Evolutionary conservation across 2,113 vertebrate genomes (phyloP).

Genomic region (Megaptera novaeangliae): DNA sequence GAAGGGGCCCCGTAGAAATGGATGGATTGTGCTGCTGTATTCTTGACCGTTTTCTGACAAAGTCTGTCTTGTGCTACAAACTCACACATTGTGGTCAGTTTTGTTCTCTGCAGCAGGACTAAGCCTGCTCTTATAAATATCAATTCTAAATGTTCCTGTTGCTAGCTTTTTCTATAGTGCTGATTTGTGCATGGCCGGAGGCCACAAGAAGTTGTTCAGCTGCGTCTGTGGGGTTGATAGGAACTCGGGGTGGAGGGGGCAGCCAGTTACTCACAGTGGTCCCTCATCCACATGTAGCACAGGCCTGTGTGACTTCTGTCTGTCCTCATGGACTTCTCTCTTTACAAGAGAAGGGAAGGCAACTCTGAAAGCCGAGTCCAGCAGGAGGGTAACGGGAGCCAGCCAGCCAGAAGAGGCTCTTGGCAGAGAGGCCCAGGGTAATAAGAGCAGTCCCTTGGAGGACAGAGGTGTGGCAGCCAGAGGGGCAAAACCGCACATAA

Average conservation of each 20-base stretch:
- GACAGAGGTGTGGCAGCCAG: neutral
- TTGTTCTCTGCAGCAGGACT: neutral
- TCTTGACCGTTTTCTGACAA: neutral
- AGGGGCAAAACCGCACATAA: neutral
- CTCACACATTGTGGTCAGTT: neutral
- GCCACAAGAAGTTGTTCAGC: neutral
- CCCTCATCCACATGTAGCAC: fast-evolving
- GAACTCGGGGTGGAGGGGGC: neutral
- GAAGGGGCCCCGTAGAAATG: neutral
- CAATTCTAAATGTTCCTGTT: neutral
- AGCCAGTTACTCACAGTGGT: fast-evolving
- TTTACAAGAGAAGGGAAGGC: neutral
- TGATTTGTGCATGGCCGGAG: too few relatives aligned
- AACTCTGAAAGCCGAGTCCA: neutral
- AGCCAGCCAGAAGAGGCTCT: neutral
- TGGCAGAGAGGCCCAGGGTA: neutral
- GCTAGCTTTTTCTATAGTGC: neutral
- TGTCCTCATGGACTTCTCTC: neutral
- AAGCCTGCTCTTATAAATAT: neutral
- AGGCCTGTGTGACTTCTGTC: neutral
- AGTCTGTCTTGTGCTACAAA: neutral
- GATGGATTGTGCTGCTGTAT: too few relatives aligned
- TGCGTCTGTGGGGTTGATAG: neutral
- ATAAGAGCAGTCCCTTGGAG: neutral
- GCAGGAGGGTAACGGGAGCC: neutral